A percentile compares a stretch with the other conserved stretches of the same genome.
Evolutionary conservation across 1,140 invertebrate species (phyloP).

Genomic region (Plutomurus gul): DNA sequence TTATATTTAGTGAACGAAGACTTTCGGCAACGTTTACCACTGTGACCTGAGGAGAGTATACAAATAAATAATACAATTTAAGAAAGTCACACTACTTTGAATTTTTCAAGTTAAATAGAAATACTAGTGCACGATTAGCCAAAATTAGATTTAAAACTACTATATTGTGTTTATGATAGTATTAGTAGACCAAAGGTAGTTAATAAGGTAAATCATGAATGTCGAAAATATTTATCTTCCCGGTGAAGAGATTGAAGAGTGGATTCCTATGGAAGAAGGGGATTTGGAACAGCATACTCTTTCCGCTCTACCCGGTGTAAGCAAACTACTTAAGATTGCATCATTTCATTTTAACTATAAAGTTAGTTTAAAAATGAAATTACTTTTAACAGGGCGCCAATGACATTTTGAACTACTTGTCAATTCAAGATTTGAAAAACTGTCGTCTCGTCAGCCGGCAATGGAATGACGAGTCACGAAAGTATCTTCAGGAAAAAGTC

Average conservation of each 20-base stretch:
- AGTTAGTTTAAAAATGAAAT: neutral
- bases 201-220: constrained; percentile 9
- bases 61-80: neutral
- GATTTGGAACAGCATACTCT: neutral
- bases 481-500: constrained; percentile 24
- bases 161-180: neutral
- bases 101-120: neutral
- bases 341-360: neutral
- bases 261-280: neutral
- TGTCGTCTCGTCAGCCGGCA: constrained; percentile 29
- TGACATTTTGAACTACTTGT: constrained; percentile 30
- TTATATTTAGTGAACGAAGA: neutral
- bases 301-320: neutral
- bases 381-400: neutral
- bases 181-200: neutral
- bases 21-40: neutral
- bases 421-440: constrained; percentile 23
- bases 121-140: neutral
- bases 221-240: constrained; percentile 7
- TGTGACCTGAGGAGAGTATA: neutral
- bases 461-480: constrained; percentile 32
- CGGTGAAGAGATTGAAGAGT: neutral
- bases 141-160: neutral
- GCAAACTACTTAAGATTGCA: neutral
- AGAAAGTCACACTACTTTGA: neutral